Percentiles rank a stretch among this genome's conserved stretches.
These are phyloP conservation scores for Phalacrocorax aristotelis DNA, from an alignment of 2,113 vertebrate genomes.

Conservation along the genomic window DNA sequence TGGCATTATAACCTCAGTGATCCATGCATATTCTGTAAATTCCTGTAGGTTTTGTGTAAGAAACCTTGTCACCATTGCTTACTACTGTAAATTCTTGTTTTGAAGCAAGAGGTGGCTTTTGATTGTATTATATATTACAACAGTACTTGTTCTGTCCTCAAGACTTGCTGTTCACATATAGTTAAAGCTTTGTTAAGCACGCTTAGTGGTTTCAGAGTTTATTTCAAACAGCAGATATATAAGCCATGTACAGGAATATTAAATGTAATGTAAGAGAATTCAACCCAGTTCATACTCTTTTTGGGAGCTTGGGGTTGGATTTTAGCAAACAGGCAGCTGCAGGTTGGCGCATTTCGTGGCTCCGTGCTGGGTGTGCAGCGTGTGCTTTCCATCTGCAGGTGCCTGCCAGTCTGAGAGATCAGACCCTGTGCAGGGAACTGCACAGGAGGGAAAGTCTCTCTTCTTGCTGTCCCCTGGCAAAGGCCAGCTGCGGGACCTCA, in stretches of 20 bases:
- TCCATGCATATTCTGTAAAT: conserved; percentile 39
- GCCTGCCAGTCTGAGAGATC: background rate
- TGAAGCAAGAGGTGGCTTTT: conserved; percentile 40
- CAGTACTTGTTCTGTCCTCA: conserved; percentile 35
- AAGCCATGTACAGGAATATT: conserved; percentile 29
- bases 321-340: background rate
- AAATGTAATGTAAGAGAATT: background rate
- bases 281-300: background rate
- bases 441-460: background rate
- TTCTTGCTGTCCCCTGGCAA: background rate
- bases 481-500: background rate
- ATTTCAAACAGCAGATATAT: conserved; percentile 2
- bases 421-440: background rate
- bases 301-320: background rate
- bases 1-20: conserved; percentile 36
- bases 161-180: conserved; percentile 20
- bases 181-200: conserved; percentile 35
- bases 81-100: conserved; percentile 54
- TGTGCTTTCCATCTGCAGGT: background rate
- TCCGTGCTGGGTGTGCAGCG: background rate
- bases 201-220: conserved; percentile 54
- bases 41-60: conserved; percentile 48
- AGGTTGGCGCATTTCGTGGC: background rate
- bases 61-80: conserved; percentile 38
- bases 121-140: conserved; percentile 27